Evolutionary conservation across 1,140 invertebrate species (phyloP).

Genomic region (Berghia stephanieae): DNA sequence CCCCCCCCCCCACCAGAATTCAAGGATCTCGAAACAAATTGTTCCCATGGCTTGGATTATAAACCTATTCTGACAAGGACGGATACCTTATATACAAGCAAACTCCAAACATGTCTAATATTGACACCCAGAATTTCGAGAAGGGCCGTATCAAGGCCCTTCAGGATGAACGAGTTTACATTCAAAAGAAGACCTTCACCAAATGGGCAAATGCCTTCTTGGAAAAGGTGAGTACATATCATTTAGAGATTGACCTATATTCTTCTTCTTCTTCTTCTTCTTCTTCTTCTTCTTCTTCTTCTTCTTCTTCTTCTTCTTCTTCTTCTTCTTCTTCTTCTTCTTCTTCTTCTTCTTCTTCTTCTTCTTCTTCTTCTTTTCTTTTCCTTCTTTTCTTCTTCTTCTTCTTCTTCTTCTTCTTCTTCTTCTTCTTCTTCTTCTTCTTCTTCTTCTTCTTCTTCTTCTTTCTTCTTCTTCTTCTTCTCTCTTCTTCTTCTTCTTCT

Average conservation of each 20-base stretch:
- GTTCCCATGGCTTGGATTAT: too few species aligned
- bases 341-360: neutral
- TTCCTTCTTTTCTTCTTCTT: neutral
- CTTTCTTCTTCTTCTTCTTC: neutral
- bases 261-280: neutral
- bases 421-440: neutral
- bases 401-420: neutral
- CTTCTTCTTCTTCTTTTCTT: neutral
- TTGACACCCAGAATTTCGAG: slow-evolving; percentile 82
- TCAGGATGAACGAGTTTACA: slow-evolving; percentile 95
- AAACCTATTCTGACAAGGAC: too few species aligned
- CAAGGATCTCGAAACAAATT: too few species aligned
- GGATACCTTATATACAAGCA: neutral
- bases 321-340: too few species aligned
- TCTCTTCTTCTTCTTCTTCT: neutral
- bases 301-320: too few species aligned
- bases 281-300: neutral
- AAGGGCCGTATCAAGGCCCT: slow-evolving; percentile 94
- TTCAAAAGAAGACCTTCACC: slow-evolving; percentile 99
- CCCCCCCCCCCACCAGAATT: too few species aligned
- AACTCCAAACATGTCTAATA: slow-evolving; percentile 48
- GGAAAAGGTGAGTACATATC: slow-evolving; percentile 79
- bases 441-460: neutral
- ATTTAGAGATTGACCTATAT: neutral
- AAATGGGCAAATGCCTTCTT: slow-evolving; percentile 99